phyloP scores from a whole-genome alignment of 2,797 vertebrate genomes.

The Notolepis coatsorum region DNA sequence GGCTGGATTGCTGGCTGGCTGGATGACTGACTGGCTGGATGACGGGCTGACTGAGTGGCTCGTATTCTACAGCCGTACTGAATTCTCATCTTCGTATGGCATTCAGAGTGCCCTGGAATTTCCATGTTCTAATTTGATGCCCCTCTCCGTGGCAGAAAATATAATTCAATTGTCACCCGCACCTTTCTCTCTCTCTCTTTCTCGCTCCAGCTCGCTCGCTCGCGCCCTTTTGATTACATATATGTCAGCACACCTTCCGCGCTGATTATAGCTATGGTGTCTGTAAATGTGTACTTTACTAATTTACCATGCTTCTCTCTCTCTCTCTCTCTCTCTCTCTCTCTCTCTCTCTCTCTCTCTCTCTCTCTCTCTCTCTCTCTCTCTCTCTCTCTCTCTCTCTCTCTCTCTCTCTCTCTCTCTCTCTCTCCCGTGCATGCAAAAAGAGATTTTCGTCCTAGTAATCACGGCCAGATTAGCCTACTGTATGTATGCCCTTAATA shows the following conservation, averaged over 20 bases:
- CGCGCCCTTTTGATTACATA: constrained; percentile 48
- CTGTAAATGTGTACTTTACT: constrained; percentile 70
- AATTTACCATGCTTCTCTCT: constrained; percentile 54
- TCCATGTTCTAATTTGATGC: constrained; percentile 31
- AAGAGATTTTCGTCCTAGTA: constrained; percentile 62
- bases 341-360: constrained; percentile 38
- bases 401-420: constrained; percentile 33
- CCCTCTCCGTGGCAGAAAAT: constrained; percentile 34
- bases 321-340: constrained; percentile 39
- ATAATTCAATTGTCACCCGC: constrained; percentile 27
- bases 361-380: constrained; percentile 40
- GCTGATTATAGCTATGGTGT: constrained; percentile 57
- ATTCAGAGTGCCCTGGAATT: constrained; percentile 17
- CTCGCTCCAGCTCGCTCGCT: constrained; percentile 4
- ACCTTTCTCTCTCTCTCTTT: neutral
- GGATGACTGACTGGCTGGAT: neutral
- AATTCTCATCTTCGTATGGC: constrained; percentile 20
- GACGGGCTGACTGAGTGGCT: constrained; percentile 1
- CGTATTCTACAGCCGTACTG: constrained; percentile 40
- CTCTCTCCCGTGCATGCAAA: constrained; percentile 24
- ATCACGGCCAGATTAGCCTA: constrained; percentile 80
- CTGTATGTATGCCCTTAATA: constrained; percentile 84
- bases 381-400: constrained; percentile 36
- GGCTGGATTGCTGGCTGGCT: neutral
- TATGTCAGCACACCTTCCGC: constrained; percentile 50